These are phyloP conservation scores for Drosophila paucipuncta DNA, from an alignment of 2,888 invertebrate species.

Conservation along the genomic window DNA sequence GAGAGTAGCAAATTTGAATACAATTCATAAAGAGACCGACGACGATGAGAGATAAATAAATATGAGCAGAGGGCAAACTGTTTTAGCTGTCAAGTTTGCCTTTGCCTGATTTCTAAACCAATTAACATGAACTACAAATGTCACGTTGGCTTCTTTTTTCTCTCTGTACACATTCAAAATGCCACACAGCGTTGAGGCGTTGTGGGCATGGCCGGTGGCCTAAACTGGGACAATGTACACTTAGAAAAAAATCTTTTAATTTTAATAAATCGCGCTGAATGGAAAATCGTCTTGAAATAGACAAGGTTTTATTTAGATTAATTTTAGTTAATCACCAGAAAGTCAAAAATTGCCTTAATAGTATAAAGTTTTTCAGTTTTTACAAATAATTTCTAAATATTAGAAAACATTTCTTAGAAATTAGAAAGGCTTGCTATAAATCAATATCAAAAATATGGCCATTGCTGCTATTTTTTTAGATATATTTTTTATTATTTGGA, in stretches of 20 bases:
- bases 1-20: constrained; percentile 43
- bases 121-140: constrained; percentile 69
- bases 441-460: too few relatives aligned
- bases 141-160: constrained; percentile 48
- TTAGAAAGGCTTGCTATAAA: too few relatives aligned
- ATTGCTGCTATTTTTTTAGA: too few relatives aligned
- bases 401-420: too few relatives aligned
- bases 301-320: too few relatives aligned
- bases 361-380: too few relatives aligned
- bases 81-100: constrained; percentile 50
- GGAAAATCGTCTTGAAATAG: too few relatives aligned
- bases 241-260: background rate
- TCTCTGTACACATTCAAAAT: constrained; percentile 43
- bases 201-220: constrained; percentile 18
- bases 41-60: constrained; percentile 45
- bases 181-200: constrained; percentile 30
- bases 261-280: too few relatives aligned
- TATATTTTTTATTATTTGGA: too few relatives aligned
- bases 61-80: constrained; percentile 43
- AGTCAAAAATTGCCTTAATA: too few relatives aligned
- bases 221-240: constrained; percentile 36
- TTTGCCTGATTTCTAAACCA: constrained; percentile 59
- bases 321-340: too few relatives aligned
- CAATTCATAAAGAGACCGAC: constrained; percentile 48
- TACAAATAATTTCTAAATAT: too few relatives aligned